These are phyloP conservation scores for Hipparchia sbordonii DNA, from an alignment of 2,888 invertebrate species.

Conservation along the genomic window DNA sequence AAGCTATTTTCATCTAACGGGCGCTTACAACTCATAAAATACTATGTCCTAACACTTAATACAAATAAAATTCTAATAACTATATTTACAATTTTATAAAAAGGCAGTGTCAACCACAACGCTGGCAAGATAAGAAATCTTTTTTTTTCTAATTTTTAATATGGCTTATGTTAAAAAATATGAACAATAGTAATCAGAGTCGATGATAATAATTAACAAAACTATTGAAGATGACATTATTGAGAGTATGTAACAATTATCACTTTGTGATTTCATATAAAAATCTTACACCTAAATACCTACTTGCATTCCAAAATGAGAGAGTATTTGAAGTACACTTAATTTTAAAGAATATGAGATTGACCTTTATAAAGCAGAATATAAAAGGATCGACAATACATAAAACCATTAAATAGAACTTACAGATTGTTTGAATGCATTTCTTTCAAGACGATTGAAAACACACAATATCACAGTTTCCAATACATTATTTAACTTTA, in stretches of 20 bases:
- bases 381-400: conserved; percentile 25
- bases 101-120: conserved; percentile 79
- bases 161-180: conserved; percentile 74
- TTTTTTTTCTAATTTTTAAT: conserved; percentile 76
- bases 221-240: conserved; percentile 46
- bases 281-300: conserved; percentile 30
- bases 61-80: conserved; percentile 34
- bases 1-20: conserved; percentile 22
- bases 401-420: conserved; percentile 47
- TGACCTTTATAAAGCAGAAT: conserved; percentile 20
- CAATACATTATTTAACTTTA: conserved; percentile 67
- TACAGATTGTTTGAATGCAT: conserved; percentile 49
- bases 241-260: conserved; percentile 31
- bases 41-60: conserved; percentile 46
- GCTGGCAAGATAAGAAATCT: conserved; percentile 81
- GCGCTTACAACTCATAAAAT: conserved; percentile 34
- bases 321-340: conserved; percentile 54
- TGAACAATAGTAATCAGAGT: conserved; percentile 61
- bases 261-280: conserved; percentile 21
- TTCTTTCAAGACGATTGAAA: conserved; percentile 72
- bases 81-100: conserved; percentile 75
- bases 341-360: conserved; percentile 35
- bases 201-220: conserved; percentile 39
- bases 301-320: conserved; percentile 32
- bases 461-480: conserved; percentile 82